These are phyloP conservation scores for Drosophila mojavensis DNA, from an alignment of 1,140 invertebrate species.

Conservation along the genomic window DNA sequence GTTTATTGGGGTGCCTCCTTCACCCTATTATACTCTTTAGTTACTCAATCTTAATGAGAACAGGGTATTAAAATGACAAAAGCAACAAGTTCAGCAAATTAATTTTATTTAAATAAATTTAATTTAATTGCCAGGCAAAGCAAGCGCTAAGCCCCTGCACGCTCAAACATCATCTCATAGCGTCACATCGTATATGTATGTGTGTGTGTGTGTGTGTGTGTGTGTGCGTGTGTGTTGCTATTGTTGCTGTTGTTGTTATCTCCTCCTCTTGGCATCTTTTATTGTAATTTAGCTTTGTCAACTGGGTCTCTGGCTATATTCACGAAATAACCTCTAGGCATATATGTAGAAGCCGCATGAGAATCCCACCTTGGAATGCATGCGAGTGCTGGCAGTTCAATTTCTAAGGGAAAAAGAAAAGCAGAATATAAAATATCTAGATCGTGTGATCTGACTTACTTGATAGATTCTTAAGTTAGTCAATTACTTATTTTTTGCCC, in stretches of 20 bases:
- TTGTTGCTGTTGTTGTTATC: slow-evolving; percentile 24
- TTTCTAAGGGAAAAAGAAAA: not conserved
- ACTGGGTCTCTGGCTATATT: slow-evolving; percentile 52
- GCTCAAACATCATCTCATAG: slow-evolving; percentile 8
- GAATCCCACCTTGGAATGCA: slow-evolving; percentile 43
- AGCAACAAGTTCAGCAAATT: slow-evolving; percentile 56
- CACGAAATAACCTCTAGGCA: slow-evolving; percentile 38
- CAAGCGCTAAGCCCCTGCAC: slow-evolving; percentile 45
- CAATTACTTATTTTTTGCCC: too few relatives aligned
- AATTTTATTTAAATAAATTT: slow-evolving; percentile 83
- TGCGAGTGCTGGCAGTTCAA: not conserved
- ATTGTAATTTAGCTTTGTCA: slow-evolving; percentile 73
- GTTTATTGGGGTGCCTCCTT: too few relatives aligned
- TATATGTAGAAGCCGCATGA: slow-evolving; percentile 22
- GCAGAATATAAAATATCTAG: not conserved
- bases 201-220: not conserved
- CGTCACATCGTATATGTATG: not conserved
- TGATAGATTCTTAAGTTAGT: too few relatives aligned
- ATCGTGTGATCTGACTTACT: too few relatives aligned
- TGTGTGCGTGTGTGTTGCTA: slow-evolving; percentile 12
- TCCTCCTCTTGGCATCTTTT: slow-evolving; percentile 43
- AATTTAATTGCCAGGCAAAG: slow-evolving; percentile 77
- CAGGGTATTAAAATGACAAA: slow-evolving; percentile 21
- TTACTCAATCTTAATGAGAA: not conserved
- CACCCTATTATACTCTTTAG: too few relatives aligned